Evolutionary conservation across 2,113 vertebrate species (phyloP).

Genomic region (Pollimyrus isidori): DNA sequence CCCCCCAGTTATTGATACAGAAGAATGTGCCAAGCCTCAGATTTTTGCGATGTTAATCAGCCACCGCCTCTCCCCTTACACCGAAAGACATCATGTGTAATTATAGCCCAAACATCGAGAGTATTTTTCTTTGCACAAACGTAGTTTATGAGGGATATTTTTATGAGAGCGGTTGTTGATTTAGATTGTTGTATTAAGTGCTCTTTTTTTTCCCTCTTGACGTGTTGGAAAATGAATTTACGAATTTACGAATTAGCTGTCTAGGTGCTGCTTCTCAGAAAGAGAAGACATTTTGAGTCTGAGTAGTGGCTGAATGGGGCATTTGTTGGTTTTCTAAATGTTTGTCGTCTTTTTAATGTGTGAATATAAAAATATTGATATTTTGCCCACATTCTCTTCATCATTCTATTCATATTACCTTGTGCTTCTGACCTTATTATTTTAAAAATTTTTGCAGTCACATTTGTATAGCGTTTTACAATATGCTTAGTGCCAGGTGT

Average conservation of each 20-base stretch:
- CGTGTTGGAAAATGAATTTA: neutral
- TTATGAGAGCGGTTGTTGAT: conserved; percentile 1
- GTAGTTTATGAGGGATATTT: neutral
- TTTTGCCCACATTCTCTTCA: neutral
- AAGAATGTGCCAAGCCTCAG: conserved; percentile 67
- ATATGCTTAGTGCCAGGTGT: neutral
- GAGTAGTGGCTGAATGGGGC: neutral
- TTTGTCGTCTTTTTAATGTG: neutral
- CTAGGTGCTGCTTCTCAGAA: neutral
- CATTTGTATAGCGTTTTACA: neutral
- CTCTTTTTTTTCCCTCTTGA: neutral
- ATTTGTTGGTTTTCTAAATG: neutral
- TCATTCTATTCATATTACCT: neutral
- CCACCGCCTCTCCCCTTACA: conserved; percentile 62
- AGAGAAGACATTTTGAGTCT: neutral
- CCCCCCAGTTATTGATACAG: conserved; percentile 60
- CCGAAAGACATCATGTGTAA: conserved; percentile 67
- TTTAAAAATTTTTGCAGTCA: neutral
- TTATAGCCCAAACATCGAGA: conserved; percentile 44
- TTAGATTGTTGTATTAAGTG: neutral
- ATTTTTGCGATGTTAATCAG: conserved; percentile 66
- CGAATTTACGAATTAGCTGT: neutral
- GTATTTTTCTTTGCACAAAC: conserved; percentile 47
- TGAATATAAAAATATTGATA: neutral
- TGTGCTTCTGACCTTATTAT: neutral